Conservation (phyloP, 2,888 invertebrate species). For the Amphipoea lucens region DNA sequence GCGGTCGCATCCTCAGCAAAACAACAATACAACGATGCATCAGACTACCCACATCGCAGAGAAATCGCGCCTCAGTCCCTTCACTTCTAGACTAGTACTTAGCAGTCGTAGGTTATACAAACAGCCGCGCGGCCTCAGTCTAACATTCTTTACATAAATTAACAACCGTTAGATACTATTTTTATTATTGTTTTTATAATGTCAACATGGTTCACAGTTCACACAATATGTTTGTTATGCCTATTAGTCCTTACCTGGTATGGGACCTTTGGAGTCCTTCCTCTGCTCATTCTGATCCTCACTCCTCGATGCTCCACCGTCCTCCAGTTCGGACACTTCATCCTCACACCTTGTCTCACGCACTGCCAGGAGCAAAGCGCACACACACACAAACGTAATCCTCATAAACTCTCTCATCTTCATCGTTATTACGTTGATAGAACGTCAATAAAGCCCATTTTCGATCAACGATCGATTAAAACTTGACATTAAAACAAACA, state of each 20-base stretch:
- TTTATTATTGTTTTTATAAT: slow-evolving; percentile 47
- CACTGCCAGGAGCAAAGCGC: slow-evolving; percentile 79
- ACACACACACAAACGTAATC: slow-evolving; percentile 84
- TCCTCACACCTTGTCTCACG: slow-evolving; percentile 80
- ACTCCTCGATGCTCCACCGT: slow-evolving; percentile 62
- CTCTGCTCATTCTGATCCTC: slow-evolving; percentile 75
- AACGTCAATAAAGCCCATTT: slow-evolving; percentile 80
- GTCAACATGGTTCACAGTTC: slow-evolving; percentile 43
- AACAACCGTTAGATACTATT: slow-evolving; percentile 44
- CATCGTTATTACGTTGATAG: slow-evolving; percentile 74
- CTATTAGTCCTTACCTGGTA: slow-evolving; percentile 78
- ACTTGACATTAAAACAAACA: slow-evolving; percentile 75
- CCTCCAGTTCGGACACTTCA: slow-evolving; percentile 71
- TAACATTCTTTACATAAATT: slow-evolving; percentile 68
- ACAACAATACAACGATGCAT: slow-evolving; percentile 35
- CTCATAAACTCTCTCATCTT: slow-evolving; percentile 86
- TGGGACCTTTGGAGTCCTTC: slow-evolving; percentile 78
- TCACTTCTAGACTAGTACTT: slow-evolving; percentile 56
- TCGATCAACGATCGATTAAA: slow-evolving; percentile 73
- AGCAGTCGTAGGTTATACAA: slow-evolving; percentile 57
- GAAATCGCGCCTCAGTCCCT: slow-evolving; percentile 57
- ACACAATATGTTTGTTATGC: slow-evolving; percentile 23
- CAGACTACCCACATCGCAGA: slow-evolving; percentile 43
- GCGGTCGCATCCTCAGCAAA: slow-evolving; percentile 19
- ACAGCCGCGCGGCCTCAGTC: slow-evolving; percentile 54